These are phyloP conservation scores for Shinisaurus crocodilurus DNA, from an alignment of 2,113 vertebrate genomes.

Conservation along the genomic window DNA sequence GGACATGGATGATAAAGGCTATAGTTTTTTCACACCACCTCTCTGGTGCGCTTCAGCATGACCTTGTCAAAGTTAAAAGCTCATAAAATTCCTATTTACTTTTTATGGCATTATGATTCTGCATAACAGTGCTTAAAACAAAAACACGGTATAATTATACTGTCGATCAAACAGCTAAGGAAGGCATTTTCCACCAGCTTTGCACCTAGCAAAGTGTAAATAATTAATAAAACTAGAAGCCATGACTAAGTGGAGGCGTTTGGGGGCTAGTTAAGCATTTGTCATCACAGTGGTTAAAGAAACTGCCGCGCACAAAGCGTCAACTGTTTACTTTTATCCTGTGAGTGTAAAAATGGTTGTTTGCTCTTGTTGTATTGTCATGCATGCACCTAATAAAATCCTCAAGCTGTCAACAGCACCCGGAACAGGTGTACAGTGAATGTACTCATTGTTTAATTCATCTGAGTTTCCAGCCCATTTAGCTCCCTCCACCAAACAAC, in stretches of 20 bases:
- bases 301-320: constrained; percentile 46
- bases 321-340: constrained; percentile 62
- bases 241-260: constrained; percentile 77
- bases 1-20: constrained; percentile 64
- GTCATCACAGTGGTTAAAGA: constrained; percentile 65
- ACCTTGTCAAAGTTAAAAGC: constrained; percentile 86
- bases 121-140: constrained; percentile 82
- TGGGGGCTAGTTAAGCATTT: constrained; percentile 78
- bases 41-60: constrained; percentile 70
- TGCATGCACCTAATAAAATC: constrained; percentile 74
- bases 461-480: constrained; percentile 79
- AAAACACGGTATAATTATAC: constrained; percentile 80
- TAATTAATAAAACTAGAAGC: constrained; percentile 83
- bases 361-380: constrained; percentile 58
- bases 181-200: constrained; percentile 80
- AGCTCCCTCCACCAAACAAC: constrained; percentile 76
- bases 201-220: constrained; percentile 81
- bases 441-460: constrained; percentile 80
- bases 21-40: constrained; percentile 72
- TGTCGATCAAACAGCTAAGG: constrained; percentile 79
- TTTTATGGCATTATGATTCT: constrained; percentile 77
- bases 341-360: constrained; percentile 57
- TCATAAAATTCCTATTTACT: constrained; percentile 79
- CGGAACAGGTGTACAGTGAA: constrained; percentile 77
- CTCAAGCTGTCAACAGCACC: constrained; percentile 75